phyloP scores from a whole-genome alignment of 2,797 vertebrate species.

The Protonibea diacanthus region DNA sequence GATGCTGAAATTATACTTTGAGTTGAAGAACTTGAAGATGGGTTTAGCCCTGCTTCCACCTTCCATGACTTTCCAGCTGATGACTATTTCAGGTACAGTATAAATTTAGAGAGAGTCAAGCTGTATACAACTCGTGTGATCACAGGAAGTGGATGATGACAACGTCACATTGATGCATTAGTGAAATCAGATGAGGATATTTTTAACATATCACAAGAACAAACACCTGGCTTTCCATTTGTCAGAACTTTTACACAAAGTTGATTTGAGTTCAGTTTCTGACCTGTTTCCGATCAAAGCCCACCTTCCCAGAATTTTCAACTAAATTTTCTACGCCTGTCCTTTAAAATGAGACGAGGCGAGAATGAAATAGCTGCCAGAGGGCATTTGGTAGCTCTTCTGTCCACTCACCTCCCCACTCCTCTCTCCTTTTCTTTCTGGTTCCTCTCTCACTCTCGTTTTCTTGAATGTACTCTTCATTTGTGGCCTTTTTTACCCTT shows the following conservation, averaged over 20 bases:
- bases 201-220: conserved; percentile 2
- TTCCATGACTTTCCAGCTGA: neutral
- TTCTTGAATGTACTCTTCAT: neutral
- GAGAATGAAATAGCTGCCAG: conserved; percentile 25
- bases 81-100: neutral
- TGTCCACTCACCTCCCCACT: conserved; percentile 4
- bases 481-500: neutral
- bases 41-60: neutral
- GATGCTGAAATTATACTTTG: neutral
- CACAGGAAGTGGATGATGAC: neutral
- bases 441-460: neutral
- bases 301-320: conserved; percentile 25
- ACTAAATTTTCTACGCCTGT: conserved; percentile 27
- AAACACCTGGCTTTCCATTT: neutral
- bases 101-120: neutral
- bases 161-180: neutral
- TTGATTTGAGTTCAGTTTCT: conserved; percentile 17
- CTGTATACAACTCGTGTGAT: neutral
- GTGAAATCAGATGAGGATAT: neutral
- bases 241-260: conserved; percentile 27
- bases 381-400: conserved; percentile 32
- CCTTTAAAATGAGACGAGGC: conserved; percentile 9
- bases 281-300: conserved; percentile 15
- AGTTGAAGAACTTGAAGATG: neutral
- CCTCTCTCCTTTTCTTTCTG: neutral